These are phyloP conservation scores for Rambutsinella grinnellia DNA, from an alignment of 2,888 invertebrate genomes.

Conservation along the genomic window DNA sequence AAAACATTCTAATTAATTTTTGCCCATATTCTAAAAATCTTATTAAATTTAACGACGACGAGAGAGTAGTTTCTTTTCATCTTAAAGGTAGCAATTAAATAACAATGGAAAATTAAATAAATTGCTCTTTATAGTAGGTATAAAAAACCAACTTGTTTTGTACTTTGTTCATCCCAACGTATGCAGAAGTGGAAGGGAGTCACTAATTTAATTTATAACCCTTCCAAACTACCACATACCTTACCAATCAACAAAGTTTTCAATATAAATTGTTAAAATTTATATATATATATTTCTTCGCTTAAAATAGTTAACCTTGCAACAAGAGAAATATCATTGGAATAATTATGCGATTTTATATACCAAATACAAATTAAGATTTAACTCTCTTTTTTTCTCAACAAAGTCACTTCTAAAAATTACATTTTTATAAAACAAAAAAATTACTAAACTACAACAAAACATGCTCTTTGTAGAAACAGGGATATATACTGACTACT, in stretches of 20 bases:
- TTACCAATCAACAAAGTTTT: too few species aligned
- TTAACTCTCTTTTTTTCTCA: not conserved
- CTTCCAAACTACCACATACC: too few species aligned
- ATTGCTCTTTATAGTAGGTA: constrained; percentile 48
- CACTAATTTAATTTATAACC: too few species aligned
- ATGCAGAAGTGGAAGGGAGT: too few species aligned
- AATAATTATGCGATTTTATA: too few species aligned
- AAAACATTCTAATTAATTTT: not conserved
- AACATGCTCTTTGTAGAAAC: constrained; percentile 14
- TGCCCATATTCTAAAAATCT: not conserved
- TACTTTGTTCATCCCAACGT: too few species aligned
- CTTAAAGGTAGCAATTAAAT: constrained; percentile 20
- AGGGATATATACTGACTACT: constrained; percentile 37
- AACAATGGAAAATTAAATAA: constrained; percentile 60
- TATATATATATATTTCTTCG: too few species aligned
- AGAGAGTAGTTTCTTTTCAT: not conserved
- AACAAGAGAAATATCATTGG: constrained; percentile 27
- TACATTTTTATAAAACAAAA: not conserved
- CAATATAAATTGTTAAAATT: too few species aligned
- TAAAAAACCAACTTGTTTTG: too few species aligned
- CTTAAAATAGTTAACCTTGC: too few species aligned
- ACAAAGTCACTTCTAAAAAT: not conserved
- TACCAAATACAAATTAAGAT: too few species aligned
- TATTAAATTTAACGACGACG: not conserved
- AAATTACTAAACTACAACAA: constrained; percentile 27